phyloP scores from a whole-genome alignment of 37 sponge, comb jelly and placozoan genomes.

The Spongia lamella region DNA sequence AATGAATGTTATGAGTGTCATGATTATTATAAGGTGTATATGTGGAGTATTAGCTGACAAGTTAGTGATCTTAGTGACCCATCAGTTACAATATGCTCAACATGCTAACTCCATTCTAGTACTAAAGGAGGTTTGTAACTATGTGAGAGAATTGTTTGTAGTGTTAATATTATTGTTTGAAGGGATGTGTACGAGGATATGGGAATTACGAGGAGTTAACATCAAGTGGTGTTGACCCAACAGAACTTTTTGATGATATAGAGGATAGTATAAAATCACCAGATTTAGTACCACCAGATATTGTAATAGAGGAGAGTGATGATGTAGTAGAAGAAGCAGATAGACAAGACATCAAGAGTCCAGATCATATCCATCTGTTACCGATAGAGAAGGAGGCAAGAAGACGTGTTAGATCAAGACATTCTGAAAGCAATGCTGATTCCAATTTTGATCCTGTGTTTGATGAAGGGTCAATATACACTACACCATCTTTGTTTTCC shows the following conservation, averaged over 20 bases:
- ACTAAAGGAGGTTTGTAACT: constrained; percentile 60
- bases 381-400: too few species aligned
- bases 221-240: constrained; percentile 40
- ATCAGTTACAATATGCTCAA: constrained; percentile 81
- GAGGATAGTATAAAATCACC: too few species aligned
- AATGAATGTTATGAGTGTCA: neutral
- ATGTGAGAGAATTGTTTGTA: neutral
- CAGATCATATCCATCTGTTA: too few species aligned
- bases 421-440: neutral
- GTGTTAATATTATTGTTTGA: too few species aligned
- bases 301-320: too few species aligned
- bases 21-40: constrained; percentile 57
- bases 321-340: too few species aligned
- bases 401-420: constrained; percentile 1
- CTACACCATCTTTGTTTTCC: constrained; percentile 8
- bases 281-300: too few species aligned
- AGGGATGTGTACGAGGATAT: too few species aligned
- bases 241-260: neutral
- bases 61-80: constrained; percentile 78
- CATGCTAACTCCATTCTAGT: constrained; percentile 66
- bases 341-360: too few species aligned
- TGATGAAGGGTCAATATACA: constrained; percentile 4
- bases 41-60: constrained; percentile 57
- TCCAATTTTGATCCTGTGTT: neutral
- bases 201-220: constrained; percentile 4